Evolutionary conservation across 1,140 invertebrate species (phyloP).

Genomic region (Penaeus vannamei): DNA sequence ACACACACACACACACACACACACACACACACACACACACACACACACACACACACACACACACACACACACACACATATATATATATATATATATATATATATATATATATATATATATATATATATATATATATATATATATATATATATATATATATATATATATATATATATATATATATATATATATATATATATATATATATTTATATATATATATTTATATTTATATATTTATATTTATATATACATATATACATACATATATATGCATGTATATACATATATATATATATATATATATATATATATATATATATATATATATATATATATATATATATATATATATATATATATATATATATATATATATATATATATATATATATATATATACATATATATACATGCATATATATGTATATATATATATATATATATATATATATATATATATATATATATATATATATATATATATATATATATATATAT

Average conservation of each 20-base stretch:
- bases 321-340: not conserved
- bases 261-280: too few relatives aligned
- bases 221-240: too few relatives aligned
- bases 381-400: slow-evolving; percentile 46
- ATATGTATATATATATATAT: too few relatives aligned
- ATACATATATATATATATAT: too few relatives aligned
- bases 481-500: slow-evolving; percentile 24
- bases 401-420: not conserved
- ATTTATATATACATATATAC: too few relatives aligned
- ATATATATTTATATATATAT: too few relatives aligned
- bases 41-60: too few relatives aligned
- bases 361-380: slow-evolving; percentile 6
- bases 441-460: not conserved
- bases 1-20: too few relatives aligned
- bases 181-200: not conserved
- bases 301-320: too few relatives aligned
- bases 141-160: not conserved
- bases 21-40: too few relatives aligned
- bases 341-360: slow-evolving; percentile 18
- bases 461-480: slow-evolving; percentile 30
- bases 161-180: slow-evolving; percentile 9
- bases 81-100: slow-evolving; percentile 33
- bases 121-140: slow-evolving; percentile 23
- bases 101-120: slow-evolving; percentile 32
- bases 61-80: not conserved